phyloP scores from a whole-genome alignment of 2,797 vertebrate species.

The Neomorphus geoffroyi region DNA sequence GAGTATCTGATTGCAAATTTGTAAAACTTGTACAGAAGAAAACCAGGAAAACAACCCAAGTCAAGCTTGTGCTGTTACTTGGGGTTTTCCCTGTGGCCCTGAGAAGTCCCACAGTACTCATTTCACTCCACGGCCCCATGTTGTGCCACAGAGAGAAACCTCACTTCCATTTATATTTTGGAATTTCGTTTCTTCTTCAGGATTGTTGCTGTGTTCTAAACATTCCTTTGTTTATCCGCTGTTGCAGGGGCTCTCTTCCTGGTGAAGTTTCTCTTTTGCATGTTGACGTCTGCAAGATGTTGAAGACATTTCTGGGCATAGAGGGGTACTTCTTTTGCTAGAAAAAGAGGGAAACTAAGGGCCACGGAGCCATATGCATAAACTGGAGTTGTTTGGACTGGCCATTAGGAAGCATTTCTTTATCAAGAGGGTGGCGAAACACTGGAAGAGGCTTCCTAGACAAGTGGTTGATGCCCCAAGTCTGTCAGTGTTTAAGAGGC shows the following conservation, averaged over 20 bases:
- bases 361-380: background rate
- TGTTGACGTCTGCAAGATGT: background rate
- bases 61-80: background rate
- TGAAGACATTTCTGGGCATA: background rate
- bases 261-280: background rate
- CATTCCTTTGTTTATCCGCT: background rate
- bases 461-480: background rate
- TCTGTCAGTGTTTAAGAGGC: background rate
- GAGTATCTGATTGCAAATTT: background rate
- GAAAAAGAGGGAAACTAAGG: background rate
- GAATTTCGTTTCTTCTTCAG: background rate
- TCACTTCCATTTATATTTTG: background rate
- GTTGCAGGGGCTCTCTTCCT: background rate
- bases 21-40: background rate
- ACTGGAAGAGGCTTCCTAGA: background rate
- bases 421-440: background rate
- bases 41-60: background rate
- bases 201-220: background rate
- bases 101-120: background rate
- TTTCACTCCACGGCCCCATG: accelerated
- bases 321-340: accelerated
- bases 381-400: background rate
- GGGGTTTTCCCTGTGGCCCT: background rate
- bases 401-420: background rate
- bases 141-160: background rate